Conservation (phyloP, 2,113 vertebrate genomes). For the Tricholaema leucomelas region DNA sequence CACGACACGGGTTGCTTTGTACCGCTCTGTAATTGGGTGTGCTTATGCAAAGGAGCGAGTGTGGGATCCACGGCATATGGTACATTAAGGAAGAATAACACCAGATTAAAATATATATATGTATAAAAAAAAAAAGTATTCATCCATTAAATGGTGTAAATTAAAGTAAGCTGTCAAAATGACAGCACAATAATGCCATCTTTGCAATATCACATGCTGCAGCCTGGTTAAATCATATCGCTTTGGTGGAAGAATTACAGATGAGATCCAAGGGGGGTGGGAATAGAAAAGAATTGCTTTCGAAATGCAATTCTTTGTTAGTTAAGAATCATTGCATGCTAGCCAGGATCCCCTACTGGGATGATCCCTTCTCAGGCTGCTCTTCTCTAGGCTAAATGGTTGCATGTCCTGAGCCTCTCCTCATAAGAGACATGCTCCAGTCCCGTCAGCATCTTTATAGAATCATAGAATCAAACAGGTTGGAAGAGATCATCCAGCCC, state of each 20-base stretch:
- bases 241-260: constrained; percentile 69
- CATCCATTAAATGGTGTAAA: constrained; percentile 74
- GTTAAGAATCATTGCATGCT: constrained; percentile 69
- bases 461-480: too few species aligned
- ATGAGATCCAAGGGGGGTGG: constrained; percentile 55
- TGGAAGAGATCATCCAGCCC: too few species aligned
- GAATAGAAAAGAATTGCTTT: constrained; percentile 43
- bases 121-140: constrained; percentile 65
- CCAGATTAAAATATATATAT: constrained; percentile 45
- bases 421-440: too few species aligned
- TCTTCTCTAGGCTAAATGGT: too few species aligned
- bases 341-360: constrained; percentile 69
- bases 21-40: constrained; percentile 10
- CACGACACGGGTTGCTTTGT: constrained; percentile 54
- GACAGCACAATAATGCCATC: constrained; percentile 74
- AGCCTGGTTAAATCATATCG: constrained; percentile 65
- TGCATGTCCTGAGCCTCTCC: too few species aligned
- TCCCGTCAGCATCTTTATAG: too few species aligned
- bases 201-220: constrained; percentile 64
- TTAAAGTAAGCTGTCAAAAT: constrained; percentile 77
- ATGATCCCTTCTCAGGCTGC: too few species aligned
- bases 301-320: constrained; percentile 63
- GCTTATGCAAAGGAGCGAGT: constrained; percentile 53
- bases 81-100: constrained; percentile 73
- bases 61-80: constrained; percentile 68